A percentile compares a stretch with the other conserved stretches of the same genome.
These are phyloP conservation scores for western clawed frog (Xenopus tropicalis) DNA, from an alignment of 2,113 vertebrate genomes.

Conservation along the genomic window UCB_Xtro_10.0 CM004447.2:28398501-28399000, in stretches of 20 bases:
- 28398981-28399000: background rate
- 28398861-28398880: conserved; percentile 17
- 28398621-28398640: background rate
- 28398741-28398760: background rate
- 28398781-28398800: background rate
- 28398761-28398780: background rate
- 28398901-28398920: conserved; percentile 11
- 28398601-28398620: too few species aligned
- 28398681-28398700: background rate
- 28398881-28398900: conserved; percentile 22
- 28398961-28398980: conserved; percentile 30
- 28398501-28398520: too few species aligned
- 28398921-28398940: conserved; percentile 19
- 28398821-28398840: conserved; percentile 2
- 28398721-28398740: background rate
- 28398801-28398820: background rate
- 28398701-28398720: background rate
- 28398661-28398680: background rate
- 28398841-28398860: conserved; percentile 10
- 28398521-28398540: too few species aligned
- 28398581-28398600: too few species aligned
- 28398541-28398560: too few species aligned
- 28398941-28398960: background rate
- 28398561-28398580: too few species aligned
- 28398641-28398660: background rate